Evolutionary conservation across 2,113 vertebrate species (phyloP).

Genomic region (Hylia prasina): DNA sequence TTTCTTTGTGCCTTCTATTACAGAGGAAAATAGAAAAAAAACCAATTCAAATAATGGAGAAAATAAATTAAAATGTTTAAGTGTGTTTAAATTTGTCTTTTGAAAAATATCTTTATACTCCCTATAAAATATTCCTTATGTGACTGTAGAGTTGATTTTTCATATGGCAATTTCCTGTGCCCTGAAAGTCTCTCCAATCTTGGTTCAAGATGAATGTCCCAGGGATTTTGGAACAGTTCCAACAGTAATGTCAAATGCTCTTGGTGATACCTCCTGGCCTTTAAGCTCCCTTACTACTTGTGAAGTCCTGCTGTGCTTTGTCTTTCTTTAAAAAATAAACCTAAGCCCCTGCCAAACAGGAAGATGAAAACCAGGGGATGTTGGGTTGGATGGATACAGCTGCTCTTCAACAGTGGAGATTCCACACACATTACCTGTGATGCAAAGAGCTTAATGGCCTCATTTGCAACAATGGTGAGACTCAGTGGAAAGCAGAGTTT

Average conservation of each 20-base stretch:
- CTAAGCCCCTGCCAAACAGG: neutral
- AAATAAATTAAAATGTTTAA: neutral
- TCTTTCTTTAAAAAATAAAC: neutral
- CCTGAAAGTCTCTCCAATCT: neutral
- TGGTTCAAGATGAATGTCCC: neutral
- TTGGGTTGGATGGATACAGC: neutral
- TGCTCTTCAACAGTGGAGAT: neutral
- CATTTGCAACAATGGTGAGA: neutral
- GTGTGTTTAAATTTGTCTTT: neutral
- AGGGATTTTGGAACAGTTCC: neutral
- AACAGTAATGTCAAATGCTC: neutral
- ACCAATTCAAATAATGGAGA: neutral
- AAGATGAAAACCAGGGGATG: neutral
- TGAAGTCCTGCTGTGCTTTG: neutral
- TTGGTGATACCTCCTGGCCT: neutral
- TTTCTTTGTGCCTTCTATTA: neutral
- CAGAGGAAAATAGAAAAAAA: neutral
- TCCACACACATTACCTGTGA: neutral
- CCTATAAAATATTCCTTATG: neutral
- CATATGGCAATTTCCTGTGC: neutral
- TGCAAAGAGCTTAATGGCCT: neutral
- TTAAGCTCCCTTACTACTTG: neutral
- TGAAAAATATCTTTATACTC: neutral
- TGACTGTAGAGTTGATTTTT: neutral
- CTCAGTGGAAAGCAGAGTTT: neutral